Conservation (phyloP, 2,797 vertebrate species). For the Antennarius maculatus region DNA sequence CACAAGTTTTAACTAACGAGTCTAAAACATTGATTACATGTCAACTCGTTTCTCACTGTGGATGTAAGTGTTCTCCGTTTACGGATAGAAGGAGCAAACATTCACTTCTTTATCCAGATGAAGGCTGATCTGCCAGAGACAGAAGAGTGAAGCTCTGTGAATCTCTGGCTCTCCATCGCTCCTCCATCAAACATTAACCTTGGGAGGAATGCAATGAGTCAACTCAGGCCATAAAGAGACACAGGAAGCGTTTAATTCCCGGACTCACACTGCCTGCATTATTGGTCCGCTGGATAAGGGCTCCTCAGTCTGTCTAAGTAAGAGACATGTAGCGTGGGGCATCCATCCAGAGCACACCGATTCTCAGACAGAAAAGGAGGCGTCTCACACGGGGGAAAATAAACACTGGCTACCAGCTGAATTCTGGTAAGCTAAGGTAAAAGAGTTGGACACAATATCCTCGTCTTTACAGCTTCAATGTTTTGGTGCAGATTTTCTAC, state of each 20-base stretch:
- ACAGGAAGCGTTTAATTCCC: slow-evolving; percentile 81
- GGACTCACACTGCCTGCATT: slow-evolving; percentile 79
- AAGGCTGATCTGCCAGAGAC: slow-evolving; percentile 60
- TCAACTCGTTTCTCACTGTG: slow-evolving; percentile 6
- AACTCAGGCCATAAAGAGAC: slow-evolving; percentile 75
- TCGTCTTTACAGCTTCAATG: background rate
- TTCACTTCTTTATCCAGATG: slow-evolving; percentile 50
- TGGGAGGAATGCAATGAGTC: slow-evolving; percentile 77
- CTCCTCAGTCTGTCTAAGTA: slow-evolving; percentile 71
- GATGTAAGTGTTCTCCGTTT: slow-evolving; percentile 43
- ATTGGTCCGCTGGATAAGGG: slow-evolving; percentile 76
- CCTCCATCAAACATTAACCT: slow-evolving; percentile 79
- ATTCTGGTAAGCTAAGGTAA: slow-evolving; percentile 16
- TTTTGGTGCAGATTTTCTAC: background rate
- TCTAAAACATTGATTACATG: background rate
- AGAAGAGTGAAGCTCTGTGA: slow-evolving; percentile 75
- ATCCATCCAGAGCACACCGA: slow-evolving; percentile 57
- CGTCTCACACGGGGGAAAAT: slow-evolving; percentile 33
- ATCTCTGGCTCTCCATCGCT: slow-evolving; percentile 69
- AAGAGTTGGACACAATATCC: slow-evolving; percentile 2
- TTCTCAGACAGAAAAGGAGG: slow-evolving; percentile 69
- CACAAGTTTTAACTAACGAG: background rate
- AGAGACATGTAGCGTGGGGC: slow-evolving; percentile 65
- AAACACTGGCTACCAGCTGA: slow-evolving; percentile 37
- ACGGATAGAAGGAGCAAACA: slow-evolving; percentile 21